These are phyloP conservation scores for Lasioglossum leucozonium DNA, from an alignment of 2,888 invertebrate species.

Conservation along the genomic window DNA sequence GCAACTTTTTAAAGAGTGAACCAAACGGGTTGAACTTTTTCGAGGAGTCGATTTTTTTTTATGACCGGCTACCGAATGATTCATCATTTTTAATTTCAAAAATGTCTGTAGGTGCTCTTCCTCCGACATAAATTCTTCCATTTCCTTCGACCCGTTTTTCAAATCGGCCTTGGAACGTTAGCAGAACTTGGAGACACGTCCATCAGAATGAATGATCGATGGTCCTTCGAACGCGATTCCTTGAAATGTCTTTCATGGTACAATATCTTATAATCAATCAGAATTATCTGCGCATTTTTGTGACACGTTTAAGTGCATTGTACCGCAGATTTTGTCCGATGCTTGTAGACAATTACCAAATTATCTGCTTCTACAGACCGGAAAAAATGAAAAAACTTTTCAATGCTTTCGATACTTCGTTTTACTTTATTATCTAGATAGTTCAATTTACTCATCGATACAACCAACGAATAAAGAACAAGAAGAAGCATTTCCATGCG, in stretches of 20 bases:
- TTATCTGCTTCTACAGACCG: no score
- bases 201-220: constrained; percentile 52
- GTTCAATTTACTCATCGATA: not conserved
- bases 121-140: not conserved
- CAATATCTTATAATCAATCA: constrained; percentile 44
- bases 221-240: constrained; percentile 23
- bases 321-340: not conserved
- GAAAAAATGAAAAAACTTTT: no score
- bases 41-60: not conserved
- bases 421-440: not conserved
- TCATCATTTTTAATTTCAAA: constrained; percentile 18
- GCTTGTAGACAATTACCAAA: not conserved
- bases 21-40: not conserved
- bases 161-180: constrained; percentile 23
- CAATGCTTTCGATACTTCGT: not conserved
- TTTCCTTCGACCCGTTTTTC: constrained; percentile 19
- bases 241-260: constrained; percentile 28
- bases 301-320: not conserved
- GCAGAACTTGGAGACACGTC: constrained; percentile 40
- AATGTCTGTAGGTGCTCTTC: not conserved
- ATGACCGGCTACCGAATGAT: not conserved
- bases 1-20: not conserved
- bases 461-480: not conserved
- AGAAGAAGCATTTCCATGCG: not conserved
- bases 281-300: constrained; percentile 26